Evolutionary conservation across 2,888 invertebrate genomes (phyloP), one percentile per base, ranked within the genome.

Genomic region (Corbicula japonica): DNA sequence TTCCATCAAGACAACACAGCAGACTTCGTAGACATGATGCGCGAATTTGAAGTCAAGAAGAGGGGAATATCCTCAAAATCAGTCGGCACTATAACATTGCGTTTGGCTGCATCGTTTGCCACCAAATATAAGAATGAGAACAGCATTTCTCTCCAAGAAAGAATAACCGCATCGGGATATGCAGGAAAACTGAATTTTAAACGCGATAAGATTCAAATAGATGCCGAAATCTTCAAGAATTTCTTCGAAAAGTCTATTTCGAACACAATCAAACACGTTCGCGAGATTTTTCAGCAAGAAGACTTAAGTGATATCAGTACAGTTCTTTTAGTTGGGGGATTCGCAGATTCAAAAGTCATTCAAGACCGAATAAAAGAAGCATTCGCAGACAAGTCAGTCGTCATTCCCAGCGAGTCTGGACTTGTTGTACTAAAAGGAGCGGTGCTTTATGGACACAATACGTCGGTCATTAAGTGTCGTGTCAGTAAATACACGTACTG

Each of bases 381-480:
- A 5, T 71, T 81, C 30, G 50, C 35, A 23, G 26, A 61, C 15
- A 54, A 61, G 48, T 60, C 56, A 18, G 74, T 81, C 15, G 74
- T 78, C 30, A 77, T 66, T 46, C 81, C 81, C 12, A 56, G 52
- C 28, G 81, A 81, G n/a, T 70, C 80, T 21, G 76, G 72, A 1
- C 38, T 80, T n/a, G 71, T 66, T n/a, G 77, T 81, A 8, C 52
- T 81, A 15, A 81, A 81, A 34, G 81, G 81, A 21, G 81, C 77
- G n/a, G 74, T 81, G 6, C 58, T 77, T 15, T 70, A 50, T 70
- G 81, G 77, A 15, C 74, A 74, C 26, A 63, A 58, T 34, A 69
- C 81, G 10, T 41, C 23, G 8, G 35, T 58, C 1, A 62, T 77
- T 18, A 54, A 58, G 23, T 58, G 66, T 3, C 38, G 80, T 12